Conservation (phyloP, 2,888 invertebrate species). For the Encarsia formosa region DNA sequence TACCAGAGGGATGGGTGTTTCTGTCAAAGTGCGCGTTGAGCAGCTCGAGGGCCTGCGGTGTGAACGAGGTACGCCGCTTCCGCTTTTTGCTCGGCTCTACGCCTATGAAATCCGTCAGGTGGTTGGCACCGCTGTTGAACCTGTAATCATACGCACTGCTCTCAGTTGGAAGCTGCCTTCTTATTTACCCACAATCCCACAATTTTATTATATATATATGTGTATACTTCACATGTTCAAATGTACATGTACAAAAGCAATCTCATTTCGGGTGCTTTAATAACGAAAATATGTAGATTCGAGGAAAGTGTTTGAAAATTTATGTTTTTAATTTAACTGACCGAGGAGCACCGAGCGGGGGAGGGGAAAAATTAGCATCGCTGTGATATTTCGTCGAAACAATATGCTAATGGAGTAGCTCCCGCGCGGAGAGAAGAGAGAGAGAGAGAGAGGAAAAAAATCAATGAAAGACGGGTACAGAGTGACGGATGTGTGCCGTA, state of each 20-base stretch:
- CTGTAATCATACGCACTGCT: constrained; percentile 58
- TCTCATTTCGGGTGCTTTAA: constrained; percentile 6
- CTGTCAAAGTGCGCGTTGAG: constrained; percentile 93
- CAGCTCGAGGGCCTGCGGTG: constrained; percentile 91
- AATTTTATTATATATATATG: not conserved
- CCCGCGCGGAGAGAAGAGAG: constrained; percentile 26
- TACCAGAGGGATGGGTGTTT: constrained; percentile 97
- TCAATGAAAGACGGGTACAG: constrained; percentile 8
- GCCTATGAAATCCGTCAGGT: constrained; percentile 91
- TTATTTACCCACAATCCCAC: not conserved
- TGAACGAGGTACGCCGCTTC: constrained; percentile 94
- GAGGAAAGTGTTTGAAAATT: constrained; percentile 38
- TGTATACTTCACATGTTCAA: no score
- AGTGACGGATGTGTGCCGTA: constrained; percentile 21
- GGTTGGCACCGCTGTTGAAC: constrained; percentile 89
- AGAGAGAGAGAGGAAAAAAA: constrained; percentile 15
- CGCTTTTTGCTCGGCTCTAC: constrained; percentile 96
- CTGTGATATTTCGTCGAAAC: constrained; percentile 46
- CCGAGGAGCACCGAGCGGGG: constrained; percentile 30
- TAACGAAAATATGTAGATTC: constrained; percentile 25
- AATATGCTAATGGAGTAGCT: constrained; percentile 50
- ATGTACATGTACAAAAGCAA: not conserved
- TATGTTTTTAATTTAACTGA: constrained; percentile 50
- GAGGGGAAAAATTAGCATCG: constrained; percentile 35
- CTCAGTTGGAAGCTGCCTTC: constrained; percentile 45